Evolutionary conservation across 2,797 vertebrate genomes (phyloP).

Genomic region (Scolopax rusticola): DNA sequence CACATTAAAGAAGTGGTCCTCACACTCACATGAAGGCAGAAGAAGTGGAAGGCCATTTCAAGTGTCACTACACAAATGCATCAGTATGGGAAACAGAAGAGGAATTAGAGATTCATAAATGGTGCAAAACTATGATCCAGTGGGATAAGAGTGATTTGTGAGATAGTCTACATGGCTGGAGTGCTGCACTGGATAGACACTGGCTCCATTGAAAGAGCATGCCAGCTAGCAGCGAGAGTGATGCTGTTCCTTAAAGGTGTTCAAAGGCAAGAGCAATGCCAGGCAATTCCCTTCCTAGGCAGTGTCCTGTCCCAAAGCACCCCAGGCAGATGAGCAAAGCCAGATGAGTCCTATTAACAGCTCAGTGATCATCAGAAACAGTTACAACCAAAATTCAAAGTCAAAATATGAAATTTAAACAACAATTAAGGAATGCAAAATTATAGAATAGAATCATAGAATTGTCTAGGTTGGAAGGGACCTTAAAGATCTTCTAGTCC

Average conservation of each 20-base stretch:
- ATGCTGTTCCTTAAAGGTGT: no score
- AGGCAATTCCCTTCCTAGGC: not conserved
- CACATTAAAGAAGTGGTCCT: not conserved
- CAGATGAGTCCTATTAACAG: not conserved
- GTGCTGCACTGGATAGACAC: not conserved
- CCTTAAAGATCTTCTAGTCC: no score
- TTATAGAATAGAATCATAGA: no score
- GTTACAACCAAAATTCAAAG: not conserved
- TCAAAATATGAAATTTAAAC: not conserved
- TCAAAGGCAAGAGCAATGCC: not conserved
- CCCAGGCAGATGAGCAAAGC: not conserved
- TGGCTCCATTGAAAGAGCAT: not conserved
- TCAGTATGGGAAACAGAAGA: not conserved
- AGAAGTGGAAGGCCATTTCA: fast-evolving
- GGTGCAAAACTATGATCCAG: not conserved
- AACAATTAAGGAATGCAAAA: not conserved
- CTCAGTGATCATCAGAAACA: not conserved
- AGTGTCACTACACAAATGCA: not conserved
- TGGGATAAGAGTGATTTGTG: not conserved
- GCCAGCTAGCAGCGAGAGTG: not conserved
- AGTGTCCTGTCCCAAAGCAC: not conserved
- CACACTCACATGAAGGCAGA: not conserved
- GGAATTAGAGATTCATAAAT: not conserved
- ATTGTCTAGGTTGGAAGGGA: no score
- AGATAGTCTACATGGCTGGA: not conserved